Evolutionary conservation across 2,113 vertebrate genomes (phyloP).

Genomic region (Ornithorhynchus anatinus): DNA sequence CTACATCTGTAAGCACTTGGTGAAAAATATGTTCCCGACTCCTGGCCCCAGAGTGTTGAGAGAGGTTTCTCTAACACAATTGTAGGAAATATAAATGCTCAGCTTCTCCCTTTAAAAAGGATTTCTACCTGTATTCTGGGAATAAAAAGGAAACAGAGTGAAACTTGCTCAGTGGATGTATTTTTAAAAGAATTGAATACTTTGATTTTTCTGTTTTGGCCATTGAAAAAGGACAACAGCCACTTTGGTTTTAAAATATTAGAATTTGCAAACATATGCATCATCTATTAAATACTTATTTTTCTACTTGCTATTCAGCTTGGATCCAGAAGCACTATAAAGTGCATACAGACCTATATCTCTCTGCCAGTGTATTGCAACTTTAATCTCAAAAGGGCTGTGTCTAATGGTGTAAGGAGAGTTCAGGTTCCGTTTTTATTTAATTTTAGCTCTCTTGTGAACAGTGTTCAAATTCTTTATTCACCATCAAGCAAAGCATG

Average conservation of each 20-base stretch:
- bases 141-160: not conserved
- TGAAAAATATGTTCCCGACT: conserved; percentile 39
- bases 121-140: not conserved
- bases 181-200: not conserved
- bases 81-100: not conserved
- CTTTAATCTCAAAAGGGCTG: conserved; percentile 30
- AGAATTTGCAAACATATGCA: conserved; percentile 14
- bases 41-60: conserved; percentile 2
- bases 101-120: not conserved
- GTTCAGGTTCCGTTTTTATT: conserved; percentile 39
- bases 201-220: not conserved
- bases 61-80: not conserved
- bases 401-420: conserved; percentile 27
- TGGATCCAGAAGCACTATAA: conserved; percentile 46
- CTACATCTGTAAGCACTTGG: conserved; percentile 24
- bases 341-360: conserved; percentile 25
- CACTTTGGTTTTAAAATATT: conserved; percentile 1
- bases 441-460: conserved; percentile 40
- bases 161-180: not conserved
- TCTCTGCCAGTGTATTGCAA: conserved; percentile 16
- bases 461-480: conserved; percentile 34
- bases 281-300: conserved; percentile 28
- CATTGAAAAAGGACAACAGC: not conserved
- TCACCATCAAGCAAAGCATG: not conserved
- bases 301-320: conserved; percentile 47